Evolutionary conservation across 1,140 invertebrate genomes (phyloP).

Genomic region (Diorhabda carinulata): DNA sequence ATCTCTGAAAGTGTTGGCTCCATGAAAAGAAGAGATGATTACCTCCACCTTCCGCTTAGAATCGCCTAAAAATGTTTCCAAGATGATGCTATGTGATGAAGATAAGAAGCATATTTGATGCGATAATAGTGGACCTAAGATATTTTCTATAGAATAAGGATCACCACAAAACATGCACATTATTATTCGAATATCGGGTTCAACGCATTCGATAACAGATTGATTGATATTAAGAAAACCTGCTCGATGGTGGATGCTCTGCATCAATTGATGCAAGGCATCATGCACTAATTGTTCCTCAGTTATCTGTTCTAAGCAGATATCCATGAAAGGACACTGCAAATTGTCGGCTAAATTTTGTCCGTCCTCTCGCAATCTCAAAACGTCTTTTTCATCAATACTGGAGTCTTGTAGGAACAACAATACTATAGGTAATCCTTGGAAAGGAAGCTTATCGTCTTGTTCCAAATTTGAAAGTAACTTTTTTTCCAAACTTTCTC

Average conservation of each 20-base stretch:
- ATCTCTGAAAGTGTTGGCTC: conserved; percentile 86
- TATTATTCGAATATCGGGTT: conserved; percentile 85
- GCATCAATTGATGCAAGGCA: conserved; percentile 69
- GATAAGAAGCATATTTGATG: conserved; percentile 85
- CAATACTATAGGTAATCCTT: conserved; percentile 83
- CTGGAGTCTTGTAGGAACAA: conserved; percentile 83
- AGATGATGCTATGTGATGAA: conserved; percentile 80
- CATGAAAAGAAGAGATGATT: conserved; percentile 92
- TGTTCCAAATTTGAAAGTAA: conserved; percentile 86
- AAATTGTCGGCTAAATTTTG: conserved; percentile 84
- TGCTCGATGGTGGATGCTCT: conserved; percentile 69
- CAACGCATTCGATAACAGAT: conserved; percentile 71
- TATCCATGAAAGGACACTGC: conserved; percentile 84
- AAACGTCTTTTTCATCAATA: conserved; percentile 77
- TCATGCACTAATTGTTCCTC: conserved; percentile 64
- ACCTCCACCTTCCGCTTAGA: conserved; percentile 88
- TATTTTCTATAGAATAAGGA: conserved; percentile 85
- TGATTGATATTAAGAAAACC: conserved; percentile 70
- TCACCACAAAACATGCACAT: conserved; percentile 98
- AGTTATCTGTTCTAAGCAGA: conserved; percentile 63
- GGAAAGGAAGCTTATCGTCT: conserved; percentile 79
- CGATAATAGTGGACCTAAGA: conserved; percentile 81
- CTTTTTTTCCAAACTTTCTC: conserved; percentile 87
- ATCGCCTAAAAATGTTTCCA: conserved; percentile 88
- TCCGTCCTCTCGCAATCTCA: conserved; percentile 81